phyloP scores from a whole-genome alignment of 2,113 vertebrate genomes.

The Chlorodrepanis virens region DNA sequence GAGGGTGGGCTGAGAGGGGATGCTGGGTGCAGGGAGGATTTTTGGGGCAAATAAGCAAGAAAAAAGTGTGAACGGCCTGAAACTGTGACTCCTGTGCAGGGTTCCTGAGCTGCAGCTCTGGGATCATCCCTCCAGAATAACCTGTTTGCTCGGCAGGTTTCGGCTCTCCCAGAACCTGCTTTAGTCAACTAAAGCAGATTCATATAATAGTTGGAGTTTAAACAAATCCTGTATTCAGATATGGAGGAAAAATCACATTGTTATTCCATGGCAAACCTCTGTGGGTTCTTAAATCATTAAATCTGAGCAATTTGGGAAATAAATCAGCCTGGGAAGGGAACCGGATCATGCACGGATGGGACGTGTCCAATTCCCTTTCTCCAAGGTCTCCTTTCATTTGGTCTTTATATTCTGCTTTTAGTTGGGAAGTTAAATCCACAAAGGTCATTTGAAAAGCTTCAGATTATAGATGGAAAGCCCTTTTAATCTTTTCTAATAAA shows the following conservation, averaged over 20 bases:
- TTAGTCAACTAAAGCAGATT: neutral
- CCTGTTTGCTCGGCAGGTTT: neutral
- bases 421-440: neutral
- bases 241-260: accelerated
- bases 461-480: slow-evolving; percentile 5
- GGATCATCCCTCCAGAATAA: neutral
- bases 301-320: neutral
- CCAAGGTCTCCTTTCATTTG: neutral
- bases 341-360: accelerated
- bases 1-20: neutral
- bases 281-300: neutral
- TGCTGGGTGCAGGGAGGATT: neutral
- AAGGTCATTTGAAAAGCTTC: slow-evolving; percentile 31
- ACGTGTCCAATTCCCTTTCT: neutral
- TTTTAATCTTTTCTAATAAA: slow-evolving; percentile 54
- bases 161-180: neutral
- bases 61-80: neutral
- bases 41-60: accelerated
- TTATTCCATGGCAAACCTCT: neutral
- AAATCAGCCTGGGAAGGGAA: neutral
- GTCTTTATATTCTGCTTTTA: neutral
- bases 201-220: neutral
- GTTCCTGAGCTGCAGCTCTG: neutral
- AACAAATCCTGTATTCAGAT: slow-evolving; percentile 13
- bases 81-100: neutral